Base-by-base conservation (phyloP, 2,888 invertebrate genomes). In the Seladonia tumulorum region DNA sequence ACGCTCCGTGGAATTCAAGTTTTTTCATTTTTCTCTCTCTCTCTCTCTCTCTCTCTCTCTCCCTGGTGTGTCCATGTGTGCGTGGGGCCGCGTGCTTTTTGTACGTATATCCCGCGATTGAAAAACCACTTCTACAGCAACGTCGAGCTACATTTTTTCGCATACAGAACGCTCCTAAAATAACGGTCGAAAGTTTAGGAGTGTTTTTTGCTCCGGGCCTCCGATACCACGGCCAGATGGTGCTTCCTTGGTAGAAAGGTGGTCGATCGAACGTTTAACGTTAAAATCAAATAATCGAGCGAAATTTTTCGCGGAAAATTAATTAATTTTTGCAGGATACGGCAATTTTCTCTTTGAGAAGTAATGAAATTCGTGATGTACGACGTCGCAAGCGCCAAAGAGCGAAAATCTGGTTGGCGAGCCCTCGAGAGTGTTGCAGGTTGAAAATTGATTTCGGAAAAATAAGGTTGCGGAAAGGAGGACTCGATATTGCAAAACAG, bases 1-100 rank as follows among this genome's bases (percentile, higher is more conserved):
- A 72, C 72, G 76, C 66, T 82, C 49, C 47, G 63, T 63, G 72
- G 22, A 16, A 53, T 70, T 70, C 70, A 22, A 42, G 39, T 74
- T 60, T 57, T 76, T 66, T 75, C n/a, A n/a, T 63, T 76, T 81
- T 79, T 77, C 2, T 35, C 2, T 35, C 2, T 35, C 35, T 35
- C 35, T 35, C 35, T 35, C 35, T 2, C 35, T 35, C 35, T 35
- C 35, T 35, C 35, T 35, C 35, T 35, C 35, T 1, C 35, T 35
- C 35, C 2, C 35, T 35, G 1, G 35, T 35, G 35, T 2, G 35
- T 2, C 35, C 45, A 10, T 39, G 39, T 39, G 45, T 12, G 10
- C 12, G 12, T 1, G 8, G 0, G 22, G 5, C 0, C 5, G 18
- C 22, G 53, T 49, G 49, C 12, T 29, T 63, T 29, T 29, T 29